Evolutionary conservation across 2,888 invertebrate species (phyloP).

Genomic region (Drosophila lutescens): DNA sequence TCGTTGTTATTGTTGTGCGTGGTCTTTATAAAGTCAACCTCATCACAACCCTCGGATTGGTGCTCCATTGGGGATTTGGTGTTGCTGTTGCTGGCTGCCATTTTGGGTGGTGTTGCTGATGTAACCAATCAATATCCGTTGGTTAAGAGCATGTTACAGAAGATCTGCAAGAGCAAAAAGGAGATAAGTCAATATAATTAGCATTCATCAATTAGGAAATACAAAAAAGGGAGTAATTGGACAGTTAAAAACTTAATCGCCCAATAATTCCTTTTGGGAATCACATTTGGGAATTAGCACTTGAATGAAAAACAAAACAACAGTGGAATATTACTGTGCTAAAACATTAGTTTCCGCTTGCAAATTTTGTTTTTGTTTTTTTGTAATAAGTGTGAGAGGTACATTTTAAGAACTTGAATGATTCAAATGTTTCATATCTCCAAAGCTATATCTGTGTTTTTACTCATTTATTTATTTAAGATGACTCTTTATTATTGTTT

Average conservation of each 20-base stretch:
- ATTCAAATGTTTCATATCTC: neutral
- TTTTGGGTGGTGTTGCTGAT: slow-evolving; percentile 26
- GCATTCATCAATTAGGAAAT: neutral
- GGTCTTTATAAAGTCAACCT: slow-evolving; percentile 81
- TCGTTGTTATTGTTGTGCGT: slow-evolving; percentile 70
- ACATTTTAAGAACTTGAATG: neutral
- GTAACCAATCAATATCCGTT: slow-evolving; percentile 51
- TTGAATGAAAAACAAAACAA: neutral
- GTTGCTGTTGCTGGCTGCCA: slow-evolving; percentile 50
- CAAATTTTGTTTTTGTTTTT: neutral
- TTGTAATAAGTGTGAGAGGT: too few species aligned
- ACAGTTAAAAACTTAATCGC: slow-evolving; percentile 8
- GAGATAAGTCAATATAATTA: neutral
- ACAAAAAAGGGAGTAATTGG: neutral
- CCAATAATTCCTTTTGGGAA: slow-evolving; percentile 10
- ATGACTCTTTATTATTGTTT: too few species aligned
- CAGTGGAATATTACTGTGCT: slow-evolving; percentile 1
- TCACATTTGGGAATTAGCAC: slow-evolving; percentile 7
- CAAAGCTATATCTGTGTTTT: too few species aligned
- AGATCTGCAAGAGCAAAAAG: slow-evolving; percentile 45
- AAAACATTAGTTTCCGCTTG: neutral
- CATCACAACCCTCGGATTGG: slow-evolving; percentile 67
- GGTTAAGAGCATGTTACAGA: slow-evolving; percentile 51
- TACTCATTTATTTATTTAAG: too few species aligned
- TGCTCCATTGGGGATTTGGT: slow-evolving; percentile 23